Evolutionary conservation across 2,113 vertebrate species (phyloP), one percentile per base, ranked within the genome.

Genomic region (Pseudonaja textilis): DNA sequence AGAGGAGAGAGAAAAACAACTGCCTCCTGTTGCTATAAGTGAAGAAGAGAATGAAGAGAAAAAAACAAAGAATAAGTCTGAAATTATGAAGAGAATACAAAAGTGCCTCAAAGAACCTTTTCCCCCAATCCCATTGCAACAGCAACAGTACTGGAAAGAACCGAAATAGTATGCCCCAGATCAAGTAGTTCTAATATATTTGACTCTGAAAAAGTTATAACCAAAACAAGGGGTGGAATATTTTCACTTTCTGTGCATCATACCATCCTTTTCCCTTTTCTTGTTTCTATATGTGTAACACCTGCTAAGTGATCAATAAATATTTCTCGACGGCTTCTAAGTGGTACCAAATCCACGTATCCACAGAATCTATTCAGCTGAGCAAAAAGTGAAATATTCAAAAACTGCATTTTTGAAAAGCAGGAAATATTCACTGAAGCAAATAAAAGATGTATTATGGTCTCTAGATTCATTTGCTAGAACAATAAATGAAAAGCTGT

Each of bases 291-390:
- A 25, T 88, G 34, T 3, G 2, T n/a, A 39, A 55, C 88, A 93
- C 91, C 95, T 96, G 95, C 95, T 95, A 85, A 52, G 23, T 93
- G 95, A 90, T 95, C 85, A 94, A 92, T 93, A 95, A 86, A 92
- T 90, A 96, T 89, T 85, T 91, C 95, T 91, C 92, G 93, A 95
- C 95, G 95, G 94, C 95, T 95, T 93, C 90, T 93, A 93, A 95
- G 1, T 3, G 91, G 89, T 42, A 90, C n/a, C 26, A 2, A 59
- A 95, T 96, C 90, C 93, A 93, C 93, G 92, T 61, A 94, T 91
- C 89, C 56, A 42, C 89, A 18, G 16, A 59, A 59, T 59, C 23
- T 59, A 59, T 59, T 59, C 57, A 20, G 45, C 26, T 89, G 0
- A 74, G 39, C 47, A 86, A 88, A 64, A 87, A 26, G 26, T 69